A percentile compares a stretch with the other conserved stretches of the same genome.
These are phyloP conservation scores for Capitulum mitella DNA, from an alignment of 2,888 invertebrate genomes.

Conservation along the genomic window DNA sequence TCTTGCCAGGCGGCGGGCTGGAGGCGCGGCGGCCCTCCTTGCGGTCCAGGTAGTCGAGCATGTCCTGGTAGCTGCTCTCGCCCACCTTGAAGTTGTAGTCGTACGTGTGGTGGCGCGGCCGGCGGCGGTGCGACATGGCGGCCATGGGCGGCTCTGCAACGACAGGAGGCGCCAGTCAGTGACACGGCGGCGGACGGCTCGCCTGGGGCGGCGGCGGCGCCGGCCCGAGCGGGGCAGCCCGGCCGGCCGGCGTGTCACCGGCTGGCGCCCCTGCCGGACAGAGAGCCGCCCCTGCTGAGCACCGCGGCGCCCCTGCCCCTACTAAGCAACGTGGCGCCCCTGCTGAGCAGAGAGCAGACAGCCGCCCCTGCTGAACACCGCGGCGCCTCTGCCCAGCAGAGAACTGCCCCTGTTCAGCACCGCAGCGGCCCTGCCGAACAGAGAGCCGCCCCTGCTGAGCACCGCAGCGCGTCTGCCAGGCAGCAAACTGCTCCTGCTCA, in stretches of 20 bases:
- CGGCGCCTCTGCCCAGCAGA: too few relatives aligned
- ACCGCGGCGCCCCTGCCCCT: too few relatives aligned
- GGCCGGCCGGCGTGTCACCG: background rate
- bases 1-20: conserved; percentile 35
- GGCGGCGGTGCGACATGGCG: conserved; percentile 39
- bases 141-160: background rate
- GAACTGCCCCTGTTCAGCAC: too few relatives aligned
- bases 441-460: too few relatives aligned
- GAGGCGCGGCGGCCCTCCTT: conserved; percentile 29
- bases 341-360: too few relatives aligned
- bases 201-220: background rate
- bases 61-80: conserved; percentile 70
- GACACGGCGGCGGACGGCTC: background rate
- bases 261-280: background rate
- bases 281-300: too few relatives aligned
- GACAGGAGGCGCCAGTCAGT: conserved; percentile 21
- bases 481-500: too few relatives aligned
- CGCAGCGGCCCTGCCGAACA: background rate
- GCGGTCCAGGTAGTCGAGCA: conserved; percentile 65
- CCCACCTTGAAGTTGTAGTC: conserved; percentile 78
- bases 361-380: too few relatives aligned
- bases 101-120: conserved; percentile 72
- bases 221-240: background rate
- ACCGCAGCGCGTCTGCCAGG: too few relatives aligned
- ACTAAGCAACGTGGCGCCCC: too few relatives aligned